phyloP scores from a whole-genome alignment of 2,888 invertebrate genomes.

The Dyspetes luteomarginatus region DNA sequence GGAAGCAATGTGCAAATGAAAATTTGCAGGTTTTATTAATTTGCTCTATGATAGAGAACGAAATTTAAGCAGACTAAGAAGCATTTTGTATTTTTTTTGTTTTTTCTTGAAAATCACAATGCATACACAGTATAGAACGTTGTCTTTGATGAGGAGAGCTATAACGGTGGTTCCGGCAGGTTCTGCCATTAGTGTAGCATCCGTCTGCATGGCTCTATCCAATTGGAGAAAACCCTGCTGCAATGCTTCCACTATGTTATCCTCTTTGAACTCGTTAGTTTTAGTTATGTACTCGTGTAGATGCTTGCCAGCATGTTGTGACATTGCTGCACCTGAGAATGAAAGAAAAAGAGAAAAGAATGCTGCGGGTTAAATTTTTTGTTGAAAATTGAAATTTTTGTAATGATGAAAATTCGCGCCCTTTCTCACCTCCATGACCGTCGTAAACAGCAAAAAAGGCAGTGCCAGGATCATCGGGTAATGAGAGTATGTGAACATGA shows the following conservation, averaged over 20 bases:
- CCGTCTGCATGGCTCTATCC: slow-evolving; percentile 96
- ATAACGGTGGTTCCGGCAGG: slow-evolving; percentile 98
- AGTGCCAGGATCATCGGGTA: slow-evolving; percentile 96
- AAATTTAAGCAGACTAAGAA: too few species aligned
- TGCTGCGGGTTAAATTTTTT: background rate
- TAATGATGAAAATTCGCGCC: background rate
- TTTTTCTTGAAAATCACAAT: slow-evolving; percentile 17
- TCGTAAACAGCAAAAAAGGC: slow-evolving; percentile 99
- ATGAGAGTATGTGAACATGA: slow-evolving; percentile 96
- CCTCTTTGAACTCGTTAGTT: slow-evolving; percentile 92
- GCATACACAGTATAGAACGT: slow-evolving; percentile 93
- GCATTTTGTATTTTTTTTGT: too few species aligned
- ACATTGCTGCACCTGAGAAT: slow-evolving; percentile 93
- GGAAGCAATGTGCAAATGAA: too few species aligned
- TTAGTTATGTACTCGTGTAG: slow-evolving; percentile 95
- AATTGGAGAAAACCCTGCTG: slow-evolving; percentile 95
- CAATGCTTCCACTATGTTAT: slow-evolving; percentile 93
- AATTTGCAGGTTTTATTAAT: too few species aligned
- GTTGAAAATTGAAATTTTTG: background rate
- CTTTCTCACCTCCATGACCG: slow-evolving; percentile 91
- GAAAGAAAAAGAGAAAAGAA: background rate
- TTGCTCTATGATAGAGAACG: too few species aligned
- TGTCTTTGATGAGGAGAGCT: slow-evolving; percentile 92
- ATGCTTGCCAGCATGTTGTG: slow-evolving; percentile 97
- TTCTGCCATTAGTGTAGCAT: slow-evolving; percentile 94